A percentile compares a stretch with the other conserved stretches of the same genome.
Conservation (phyloP, 2,797 vertebrate species). For the Eidolon dupreanum region DNA sequence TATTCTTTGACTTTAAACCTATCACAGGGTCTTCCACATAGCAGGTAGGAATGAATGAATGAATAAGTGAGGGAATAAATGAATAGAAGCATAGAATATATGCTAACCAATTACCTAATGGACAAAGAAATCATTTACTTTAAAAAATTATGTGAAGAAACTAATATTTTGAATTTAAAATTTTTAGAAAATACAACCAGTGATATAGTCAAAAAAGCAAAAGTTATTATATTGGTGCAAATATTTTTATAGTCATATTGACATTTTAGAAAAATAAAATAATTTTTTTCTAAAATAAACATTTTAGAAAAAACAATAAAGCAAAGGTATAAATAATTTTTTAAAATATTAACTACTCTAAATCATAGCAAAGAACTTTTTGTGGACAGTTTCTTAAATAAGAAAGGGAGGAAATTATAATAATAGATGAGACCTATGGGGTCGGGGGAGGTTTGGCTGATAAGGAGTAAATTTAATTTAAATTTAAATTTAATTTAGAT, state of each 20-base stretch:
- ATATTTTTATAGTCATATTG: background rate
- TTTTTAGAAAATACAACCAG: background rate
- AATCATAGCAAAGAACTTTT: background rate
- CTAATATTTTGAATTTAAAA: background rate
- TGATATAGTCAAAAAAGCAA: background rate
- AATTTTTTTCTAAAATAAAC: background rate
- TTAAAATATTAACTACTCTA: background rate
- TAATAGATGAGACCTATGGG: background rate
- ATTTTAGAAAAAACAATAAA: background rate
- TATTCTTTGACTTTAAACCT: background rate
- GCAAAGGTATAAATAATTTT: background rate
- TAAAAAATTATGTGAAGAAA: background rate
- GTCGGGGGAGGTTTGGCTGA: accelerated
- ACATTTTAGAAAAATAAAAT: background rate
- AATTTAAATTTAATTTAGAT: background rate
- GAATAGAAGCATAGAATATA: background rate
- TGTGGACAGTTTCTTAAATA: background rate
- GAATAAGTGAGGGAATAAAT: background rate
- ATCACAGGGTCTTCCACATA: background rate
- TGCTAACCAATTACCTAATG: background rate
- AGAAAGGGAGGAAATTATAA: background rate
- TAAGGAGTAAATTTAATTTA: background rate
- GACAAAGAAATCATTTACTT: background rate
- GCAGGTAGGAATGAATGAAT: background rate
- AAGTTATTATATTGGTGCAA: background rate